Evolutionary conservation across 1,140 invertebrate species (phyloP).

Genomic region (Eurosta solidaginis): DNA sequence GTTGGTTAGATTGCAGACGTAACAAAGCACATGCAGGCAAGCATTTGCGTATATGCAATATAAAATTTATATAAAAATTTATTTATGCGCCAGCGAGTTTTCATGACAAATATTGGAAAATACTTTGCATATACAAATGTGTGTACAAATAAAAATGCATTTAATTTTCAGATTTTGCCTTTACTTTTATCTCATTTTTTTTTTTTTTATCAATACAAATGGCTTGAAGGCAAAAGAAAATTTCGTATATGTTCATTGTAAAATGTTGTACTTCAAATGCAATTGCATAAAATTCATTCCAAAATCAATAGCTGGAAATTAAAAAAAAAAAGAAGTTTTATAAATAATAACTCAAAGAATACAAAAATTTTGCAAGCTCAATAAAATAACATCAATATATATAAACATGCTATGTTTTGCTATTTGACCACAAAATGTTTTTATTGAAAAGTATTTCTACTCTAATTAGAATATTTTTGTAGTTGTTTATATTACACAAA

Average conservation of each 20-base stretch:
- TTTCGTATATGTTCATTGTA: neutral
- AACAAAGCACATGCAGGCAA: neutral
- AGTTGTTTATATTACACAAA: no score
- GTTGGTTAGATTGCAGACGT: neutral
- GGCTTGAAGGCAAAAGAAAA: neutral
- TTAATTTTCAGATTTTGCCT: neutral
- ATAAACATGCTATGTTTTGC: no score
- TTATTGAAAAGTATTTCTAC: no score
- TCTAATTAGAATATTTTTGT: no score
- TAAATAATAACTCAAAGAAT: no score
- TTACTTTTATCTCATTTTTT: no score
- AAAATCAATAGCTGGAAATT: neutral
- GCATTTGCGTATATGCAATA: neutral
- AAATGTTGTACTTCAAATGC: neutral
- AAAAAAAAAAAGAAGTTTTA: no score
- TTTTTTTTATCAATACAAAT: neutral
- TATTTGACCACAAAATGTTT: no score
- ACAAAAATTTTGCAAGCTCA: no score
- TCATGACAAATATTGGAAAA: neutral
- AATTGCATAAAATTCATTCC: neutral
- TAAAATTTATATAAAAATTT: conserved; percentile 18
- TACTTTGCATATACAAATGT: neutral
- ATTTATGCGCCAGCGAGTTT: neutral
- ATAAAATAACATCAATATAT: no score
- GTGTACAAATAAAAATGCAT: neutral